Evolutionary conservation across 2,888 invertebrate species (phyloP).

Genomic region (Pyrochroa serraticornis): DNA sequence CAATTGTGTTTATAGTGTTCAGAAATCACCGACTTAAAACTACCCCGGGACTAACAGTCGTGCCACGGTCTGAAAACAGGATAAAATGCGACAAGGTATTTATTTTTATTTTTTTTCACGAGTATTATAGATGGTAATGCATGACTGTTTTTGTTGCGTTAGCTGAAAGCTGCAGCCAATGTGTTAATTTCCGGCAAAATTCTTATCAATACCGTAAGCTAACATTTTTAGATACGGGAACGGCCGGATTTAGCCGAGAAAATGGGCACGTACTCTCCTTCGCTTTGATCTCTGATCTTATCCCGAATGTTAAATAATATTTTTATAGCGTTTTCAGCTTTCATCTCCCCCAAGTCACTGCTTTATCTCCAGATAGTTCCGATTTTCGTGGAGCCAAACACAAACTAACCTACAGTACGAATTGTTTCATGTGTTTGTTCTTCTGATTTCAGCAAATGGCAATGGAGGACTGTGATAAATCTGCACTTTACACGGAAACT

Average conservation of each 20-base stretch:
- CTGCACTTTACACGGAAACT: constrained; percentile 52
- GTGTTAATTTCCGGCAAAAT: background rate
- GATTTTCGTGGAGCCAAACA: too few relatives aligned
- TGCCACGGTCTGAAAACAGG: constrained; percentile 55
- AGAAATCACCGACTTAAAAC: constrained; percentile 65
- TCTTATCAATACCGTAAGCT: background rate
- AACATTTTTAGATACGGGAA: background rate
- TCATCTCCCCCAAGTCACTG: background rate
- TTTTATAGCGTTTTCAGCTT: background rate
- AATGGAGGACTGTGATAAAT: constrained; percentile 50
- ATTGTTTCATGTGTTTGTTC: constrained; percentile 19
- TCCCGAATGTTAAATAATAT: background rate
- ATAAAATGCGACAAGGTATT: constrained; percentile 54
- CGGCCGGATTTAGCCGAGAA: background rate
- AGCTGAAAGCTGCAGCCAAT: background rate
- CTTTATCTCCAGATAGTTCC: background rate
- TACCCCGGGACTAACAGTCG: constrained; percentile 45
- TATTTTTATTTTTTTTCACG: background rate
- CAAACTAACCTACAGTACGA: constrained; percentile 5
- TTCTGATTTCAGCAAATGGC: constrained; percentile 34
- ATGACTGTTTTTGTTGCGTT: background rate
- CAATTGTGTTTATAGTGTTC: constrained; percentile 73
- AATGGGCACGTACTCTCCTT: background rate
- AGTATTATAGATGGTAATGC: background rate
- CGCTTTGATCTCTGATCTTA: constrained; percentile 1